Evolutionary conservation across 2,888 invertebrate species (phyloP).

Genomic region (Neoaliturus tenellus): DNA sequence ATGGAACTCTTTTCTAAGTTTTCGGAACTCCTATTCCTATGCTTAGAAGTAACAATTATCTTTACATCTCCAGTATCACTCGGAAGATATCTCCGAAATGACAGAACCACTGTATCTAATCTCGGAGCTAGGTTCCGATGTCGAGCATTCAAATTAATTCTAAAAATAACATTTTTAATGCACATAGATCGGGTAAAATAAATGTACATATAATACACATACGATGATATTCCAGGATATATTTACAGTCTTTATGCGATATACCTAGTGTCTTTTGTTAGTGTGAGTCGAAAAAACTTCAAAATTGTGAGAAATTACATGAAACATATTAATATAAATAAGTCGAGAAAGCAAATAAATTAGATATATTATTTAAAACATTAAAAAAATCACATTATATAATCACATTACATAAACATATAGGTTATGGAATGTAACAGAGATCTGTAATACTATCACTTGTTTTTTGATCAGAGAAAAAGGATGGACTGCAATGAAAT

Average conservation of each 20-base stretch:
- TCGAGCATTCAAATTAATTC: conserved; percentile 5
- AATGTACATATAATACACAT: conserved; percentile 51
- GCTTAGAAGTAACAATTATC: conserved; percentile 27
- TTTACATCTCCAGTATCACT: conserved; percentile 20
- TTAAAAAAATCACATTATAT: neutral
- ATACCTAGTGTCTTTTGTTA: conserved; percentile 16
- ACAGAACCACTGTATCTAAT: neutral
- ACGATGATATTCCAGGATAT: conserved; percentile 7
- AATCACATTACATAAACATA: neutral
- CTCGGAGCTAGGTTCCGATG: conserved; percentile 27
- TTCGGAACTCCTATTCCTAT: conserved; percentile 14
- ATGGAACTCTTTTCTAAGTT: conserved; percentile 29
- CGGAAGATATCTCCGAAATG: conserved; percentile 17
- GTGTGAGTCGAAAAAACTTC: neutral
- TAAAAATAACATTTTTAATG: conserved; percentile 36
- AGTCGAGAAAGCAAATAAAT: neutral
- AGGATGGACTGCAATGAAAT: no score
- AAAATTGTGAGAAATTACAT: neutral
- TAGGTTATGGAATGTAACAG: neutral
- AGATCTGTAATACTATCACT: neutral
- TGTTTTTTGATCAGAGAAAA: neutral
- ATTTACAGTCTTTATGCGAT: conserved; percentile 30
- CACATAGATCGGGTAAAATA: conserved; percentile 29
- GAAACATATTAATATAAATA: neutral
- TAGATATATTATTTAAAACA: neutral